Evolutionary conservation across 1,140 invertebrate genomes (phyloP).

Genomic region (Dermatophagoides farinae): DNA sequence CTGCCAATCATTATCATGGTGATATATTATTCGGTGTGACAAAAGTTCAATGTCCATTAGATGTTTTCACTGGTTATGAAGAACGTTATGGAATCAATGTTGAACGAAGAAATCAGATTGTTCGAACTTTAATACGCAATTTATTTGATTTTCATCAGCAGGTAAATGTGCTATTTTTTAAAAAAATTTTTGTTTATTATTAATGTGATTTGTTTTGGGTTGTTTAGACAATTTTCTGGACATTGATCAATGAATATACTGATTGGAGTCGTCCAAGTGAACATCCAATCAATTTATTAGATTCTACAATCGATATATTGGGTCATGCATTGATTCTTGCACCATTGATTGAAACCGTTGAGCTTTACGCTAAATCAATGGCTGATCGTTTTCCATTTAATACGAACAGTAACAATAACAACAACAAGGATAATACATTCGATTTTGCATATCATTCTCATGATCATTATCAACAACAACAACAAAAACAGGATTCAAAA

Average conservation of each 20-base stretch:
- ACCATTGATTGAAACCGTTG: slow-evolving; percentile 69
- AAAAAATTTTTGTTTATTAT: not conserved
- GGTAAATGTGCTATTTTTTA: slow-evolving; percentile 4
- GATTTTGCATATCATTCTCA: slow-evolving; percentile 12
- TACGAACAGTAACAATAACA: not conserved
- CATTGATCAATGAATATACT: slow-evolving; percentile 89
- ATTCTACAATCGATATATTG: slow-evolving; percentile 71
- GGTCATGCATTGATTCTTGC: slow-evolving; percentile 82
- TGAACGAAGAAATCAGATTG: slow-evolving; percentile 63
- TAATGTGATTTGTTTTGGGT: not conserved
- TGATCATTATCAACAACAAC: not conserved
- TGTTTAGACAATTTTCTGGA: slow-evolving; percentile 73
- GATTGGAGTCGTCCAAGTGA: slow-evolving; percentile 84
- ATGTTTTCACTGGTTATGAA: slow-evolving; percentile 68
- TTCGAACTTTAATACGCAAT: slow-evolving; percentile 69
- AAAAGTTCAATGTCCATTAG: slow-evolving; percentile 58
- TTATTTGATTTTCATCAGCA: slow-evolving; percentile 20
- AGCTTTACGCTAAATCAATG: slow-evolving; percentile 49
- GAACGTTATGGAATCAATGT: slow-evolving; percentile 69
- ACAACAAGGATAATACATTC: slow-evolving; percentile 12
- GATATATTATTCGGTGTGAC: slow-evolving; percentile 86
- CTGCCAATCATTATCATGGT: slow-evolving; percentile 29
- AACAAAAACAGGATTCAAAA: not conserved
- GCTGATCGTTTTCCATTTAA: not conserved
- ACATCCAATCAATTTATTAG: slow-evolving; percentile 73